Evolutionary conservation across 2,888 invertebrate species (phyloP).

Genomic region (Tipula confusa): DNA sequence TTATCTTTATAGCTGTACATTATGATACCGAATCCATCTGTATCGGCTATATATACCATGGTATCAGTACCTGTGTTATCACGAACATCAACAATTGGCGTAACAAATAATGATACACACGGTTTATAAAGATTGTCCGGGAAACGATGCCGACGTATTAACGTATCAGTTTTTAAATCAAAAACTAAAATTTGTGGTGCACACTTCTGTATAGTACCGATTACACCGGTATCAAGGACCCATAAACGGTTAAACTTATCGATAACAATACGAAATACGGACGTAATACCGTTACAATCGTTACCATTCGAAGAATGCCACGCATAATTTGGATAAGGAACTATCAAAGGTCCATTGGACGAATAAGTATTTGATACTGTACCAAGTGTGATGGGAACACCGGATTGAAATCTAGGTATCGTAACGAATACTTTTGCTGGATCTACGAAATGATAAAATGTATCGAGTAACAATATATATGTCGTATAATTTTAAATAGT

Average conservation of each 20-base stretch:
- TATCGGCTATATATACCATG: constrained; percentile 62
- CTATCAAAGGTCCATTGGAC: constrained; percentile 52
- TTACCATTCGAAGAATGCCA: constrained; percentile 57
- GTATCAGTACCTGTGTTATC: constrained; percentile 50
- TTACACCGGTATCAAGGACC: constrained; percentile 60
- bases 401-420: constrained; percentile 65
- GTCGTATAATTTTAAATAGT: neutral
- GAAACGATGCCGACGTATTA: constrained; percentile 48
- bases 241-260: constrained; percentile 62
- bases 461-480: neutral
- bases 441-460: constrained; percentile 6
- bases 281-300: constrained; percentile 64
- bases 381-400: constrained; percentile 69
- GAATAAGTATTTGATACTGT: constrained; percentile 52
- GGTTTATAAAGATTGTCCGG: constrained; percentile 41
- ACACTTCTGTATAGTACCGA: constrained; percentile 59
- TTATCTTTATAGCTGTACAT: constrained; percentile 53
- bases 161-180: constrained; percentile 59
- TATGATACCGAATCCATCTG: constrained; percentile 56
- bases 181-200: constrained; percentile 70
- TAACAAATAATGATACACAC: constrained; percentile 45
- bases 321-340: constrained; percentile 62
- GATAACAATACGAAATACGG: constrained; percentile 68
- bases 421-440: constrained; percentile 60
- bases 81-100: constrained; percentile 54